A percentile compares a stretch with the other conserved stretches of the same genome.
Conservation (phyloP, 53 echinoderm and acorn worm species). For the Arbacia lixula region DNA sequence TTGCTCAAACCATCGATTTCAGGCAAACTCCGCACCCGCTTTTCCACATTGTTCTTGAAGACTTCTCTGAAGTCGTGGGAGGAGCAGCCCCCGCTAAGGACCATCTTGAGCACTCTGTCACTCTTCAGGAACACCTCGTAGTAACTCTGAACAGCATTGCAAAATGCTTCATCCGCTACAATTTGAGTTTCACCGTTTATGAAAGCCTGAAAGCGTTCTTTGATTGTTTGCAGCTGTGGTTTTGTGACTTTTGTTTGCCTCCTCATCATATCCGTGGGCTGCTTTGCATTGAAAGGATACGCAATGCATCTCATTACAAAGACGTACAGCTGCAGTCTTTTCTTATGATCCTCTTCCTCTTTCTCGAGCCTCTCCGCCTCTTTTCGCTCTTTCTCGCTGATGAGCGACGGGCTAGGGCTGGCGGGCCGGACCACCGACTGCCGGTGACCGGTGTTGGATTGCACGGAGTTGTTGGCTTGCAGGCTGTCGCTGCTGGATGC, state of each 20-base stretch:
- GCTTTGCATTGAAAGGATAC: constrained; percentile 99
- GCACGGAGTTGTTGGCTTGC: constrained; percentile 71
- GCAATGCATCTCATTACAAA: constrained; percentile 99
- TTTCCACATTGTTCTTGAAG: constrained; percentile 98
- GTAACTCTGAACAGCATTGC: constrained; percentile 98
- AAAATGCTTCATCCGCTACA: constrained; percentile 95
- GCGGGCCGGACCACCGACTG: constrained; percentile 81
- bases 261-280: constrained; percentile 97
- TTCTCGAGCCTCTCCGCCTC: constrained; percentile 82
- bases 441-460: constrained; percentile 63
- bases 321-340: constrained; percentile 94
- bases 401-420: constrained; percentile 92
- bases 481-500: constrained; percentile 98
- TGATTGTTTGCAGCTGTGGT: constrained; percentile 89
- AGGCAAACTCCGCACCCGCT: constrained; percentile 94
- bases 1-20: constrained; percentile 98
- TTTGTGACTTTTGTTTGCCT: constrained; percentile 94
- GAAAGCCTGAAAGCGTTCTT: constrained; percentile 92
- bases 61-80: constrained; percentile 97
- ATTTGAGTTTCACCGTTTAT: constrained; percentile 79
- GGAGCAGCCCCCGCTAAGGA: constrained; percentile 97
- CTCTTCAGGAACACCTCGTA: constrained; percentile 97
- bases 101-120: constrained; percentile 94
- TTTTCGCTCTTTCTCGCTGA: constrained; percentile 85
- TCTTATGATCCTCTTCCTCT: constrained; percentile 96